These are phyloP conservation scores for Euwallacea fornicatus DNA, from an alignment of 1,140 invertebrate genomes.

Conservation along the genomic window DNA sequence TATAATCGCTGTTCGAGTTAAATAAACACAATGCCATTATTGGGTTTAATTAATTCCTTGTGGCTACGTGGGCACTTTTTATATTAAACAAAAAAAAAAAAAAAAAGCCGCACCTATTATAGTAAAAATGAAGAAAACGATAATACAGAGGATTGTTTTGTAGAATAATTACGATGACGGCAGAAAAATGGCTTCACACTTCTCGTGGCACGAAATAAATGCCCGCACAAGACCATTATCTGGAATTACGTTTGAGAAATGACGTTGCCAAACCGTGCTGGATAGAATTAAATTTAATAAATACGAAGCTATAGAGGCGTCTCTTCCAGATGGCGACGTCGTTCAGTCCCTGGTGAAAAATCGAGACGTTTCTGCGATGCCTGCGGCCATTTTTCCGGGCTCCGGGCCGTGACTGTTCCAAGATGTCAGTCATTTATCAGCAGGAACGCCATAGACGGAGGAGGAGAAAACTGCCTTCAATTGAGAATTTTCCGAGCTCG, in stretches of 20 bases:
- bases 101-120: not conserved
- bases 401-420: slow-evolving; percentile 34
- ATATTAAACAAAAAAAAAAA: not conserved
- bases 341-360: slow-evolving; percentile 27
- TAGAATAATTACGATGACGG: too few species aligned
- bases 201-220: too few species aligned
- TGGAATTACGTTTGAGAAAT: slow-evolving; percentile 19
- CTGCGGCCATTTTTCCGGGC: slow-evolving; percentile 30
- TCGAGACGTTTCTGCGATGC: slow-evolving; percentile 21
- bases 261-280: slow-evolving; percentile 16
- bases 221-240: slow-evolving; percentile 6
- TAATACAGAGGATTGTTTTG: too few species aligned
- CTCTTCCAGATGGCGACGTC: slow-evolving; percentile 29
- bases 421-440: slow-evolving; percentile 36
- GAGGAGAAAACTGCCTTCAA: too few species aligned
- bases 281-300: slow-evolving; percentile 33
- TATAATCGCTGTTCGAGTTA: too few species aligned
- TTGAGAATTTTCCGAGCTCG: too few species aligned
- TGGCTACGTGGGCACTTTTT: too few species aligned
- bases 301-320: slow-evolving; percentile 21
- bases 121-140: not conserved
- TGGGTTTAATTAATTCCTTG: too few species aligned
- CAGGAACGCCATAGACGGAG: not conserved
- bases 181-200: too few species aligned
- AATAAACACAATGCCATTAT: too few species aligned